Evolutionary conservation across 2,888 invertebrate genomes (phyloP).

Genomic region (Metellina segmentata): DNA sequence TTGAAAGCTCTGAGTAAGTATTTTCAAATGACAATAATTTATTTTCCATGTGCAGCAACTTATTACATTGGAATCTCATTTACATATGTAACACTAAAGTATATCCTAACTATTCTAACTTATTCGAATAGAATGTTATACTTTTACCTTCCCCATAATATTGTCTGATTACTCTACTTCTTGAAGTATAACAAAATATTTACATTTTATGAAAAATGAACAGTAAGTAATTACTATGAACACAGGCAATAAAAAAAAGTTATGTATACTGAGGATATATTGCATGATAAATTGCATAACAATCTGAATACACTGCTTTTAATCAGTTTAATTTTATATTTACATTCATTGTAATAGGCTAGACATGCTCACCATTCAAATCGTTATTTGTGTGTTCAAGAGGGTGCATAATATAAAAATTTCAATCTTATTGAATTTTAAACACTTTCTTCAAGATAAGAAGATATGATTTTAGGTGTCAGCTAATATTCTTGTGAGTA

Average conservation of each 20-base stretch:
- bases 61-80: background rate
- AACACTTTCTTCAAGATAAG: no score
- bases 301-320: background rate
- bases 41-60: background rate
- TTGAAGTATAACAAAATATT: background rate
- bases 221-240: background rate
- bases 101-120: no score
- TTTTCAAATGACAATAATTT: background rate
- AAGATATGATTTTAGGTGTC: no score
- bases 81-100: no score
- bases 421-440: background rate
- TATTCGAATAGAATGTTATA: no score
- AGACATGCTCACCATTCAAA: background rate
- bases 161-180: background rate
- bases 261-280: background rate
- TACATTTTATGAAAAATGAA: background rate
- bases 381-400: background rate
- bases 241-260: background rate
- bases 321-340: background rate
- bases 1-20: constrained; percentile 92
- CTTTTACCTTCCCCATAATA: no score
- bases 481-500: background rate
- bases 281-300: background rate
- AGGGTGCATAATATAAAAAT: background rate
- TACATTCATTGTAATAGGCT: background rate